Evolutionary conservation across 2,113 vertebrate genomes (phyloP).

Genomic region (Ophthalmolycus amberensis): DNA sequence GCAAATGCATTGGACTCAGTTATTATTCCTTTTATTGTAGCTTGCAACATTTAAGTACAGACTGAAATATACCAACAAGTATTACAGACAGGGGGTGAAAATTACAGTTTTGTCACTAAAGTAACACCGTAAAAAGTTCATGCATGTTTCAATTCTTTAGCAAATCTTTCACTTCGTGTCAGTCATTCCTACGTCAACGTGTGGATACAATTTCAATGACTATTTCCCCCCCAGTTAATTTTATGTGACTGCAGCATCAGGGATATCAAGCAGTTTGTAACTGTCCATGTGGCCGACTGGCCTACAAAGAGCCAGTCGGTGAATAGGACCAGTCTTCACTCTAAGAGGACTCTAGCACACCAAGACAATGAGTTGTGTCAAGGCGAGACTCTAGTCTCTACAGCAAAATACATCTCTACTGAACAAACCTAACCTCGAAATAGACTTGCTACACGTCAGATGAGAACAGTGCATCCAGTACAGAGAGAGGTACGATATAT

Average conservation of each 20-base stretch:
- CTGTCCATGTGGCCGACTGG: constrained; percentile 69
- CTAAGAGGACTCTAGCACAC: constrained; percentile 76
- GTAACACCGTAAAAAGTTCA: background rate
- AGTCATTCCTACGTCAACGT: background rate
- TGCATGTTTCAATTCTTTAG: background rate
- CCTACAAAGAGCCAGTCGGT: constrained; percentile 52
- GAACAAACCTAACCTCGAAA: background rate
- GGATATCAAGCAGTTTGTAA: constrained; percentile 26
- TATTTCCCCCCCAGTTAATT: too few relatives aligned
- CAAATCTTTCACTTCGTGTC: too few relatives aligned
- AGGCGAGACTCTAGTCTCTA: constrained; percentile 76
- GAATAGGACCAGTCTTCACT: constrained; percentile 67
- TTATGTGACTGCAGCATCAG: background rate
- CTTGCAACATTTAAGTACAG: background rate
- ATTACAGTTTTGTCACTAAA: too few relatives aligned
- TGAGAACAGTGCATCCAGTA: background rate
- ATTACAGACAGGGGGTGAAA: background rate
- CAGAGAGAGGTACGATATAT: background rate
- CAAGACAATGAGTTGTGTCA: constrained; percentile 64
- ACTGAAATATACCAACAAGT: background rate
- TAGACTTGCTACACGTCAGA: too few relatives aligned
- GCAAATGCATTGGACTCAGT: too few relatives aligned
- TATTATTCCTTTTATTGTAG: background rate
- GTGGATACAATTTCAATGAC: background rate
- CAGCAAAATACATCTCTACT: background rate